Percentiles rank a stretch among this genome's conserved stretches.
Conservation (phyloP, 2,888 invertebrate genomes). For the Sarcophaga rosellei region DNA sequence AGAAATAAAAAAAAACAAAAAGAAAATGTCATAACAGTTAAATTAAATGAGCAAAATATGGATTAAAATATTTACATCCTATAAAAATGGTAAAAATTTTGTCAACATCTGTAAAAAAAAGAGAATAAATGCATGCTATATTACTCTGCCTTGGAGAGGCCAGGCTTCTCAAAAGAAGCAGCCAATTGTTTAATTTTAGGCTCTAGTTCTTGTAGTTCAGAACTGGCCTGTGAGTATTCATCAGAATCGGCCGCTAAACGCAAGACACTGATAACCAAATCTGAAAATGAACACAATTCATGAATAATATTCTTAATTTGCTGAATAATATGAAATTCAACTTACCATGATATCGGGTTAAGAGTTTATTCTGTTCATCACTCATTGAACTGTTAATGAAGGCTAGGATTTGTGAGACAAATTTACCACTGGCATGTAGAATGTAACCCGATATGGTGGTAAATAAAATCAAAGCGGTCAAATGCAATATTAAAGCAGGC, state of each 20-base stretch:
- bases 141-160: constrained; percentile 76
- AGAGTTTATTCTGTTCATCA: constrained; percentile 84
- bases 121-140: constrained; percentile 34
- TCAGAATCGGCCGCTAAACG: constrained; percentile 82
- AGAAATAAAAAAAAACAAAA: too few species aligned
- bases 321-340: constrained; percentile 33
- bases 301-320: not conserved
- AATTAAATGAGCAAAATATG: not conserved
- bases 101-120: not conserved
- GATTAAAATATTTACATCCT: constrained; percentile 42
- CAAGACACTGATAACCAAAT: constrained; percentile 85
- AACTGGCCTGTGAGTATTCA: constrained; percentile 82
- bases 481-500: constrained; percentile 89
- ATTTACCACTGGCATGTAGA: constrained; percentile 96
- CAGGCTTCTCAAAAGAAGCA: constrained; percentile 75
- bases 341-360: constrained; percentile 91
- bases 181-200: constrained; percentile 75
- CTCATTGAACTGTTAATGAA: constrained; percentile 88
- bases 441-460: constrained; percentile 90
- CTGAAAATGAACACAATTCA: constrained; percentile 80
- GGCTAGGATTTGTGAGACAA: constrained; percentile 90
- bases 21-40: too few species aligned
- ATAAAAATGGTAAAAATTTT: constrained; percentile 7
- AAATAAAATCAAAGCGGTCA: constrained; percentile 90
- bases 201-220: constrained; percentile 76